A percentile compares a stretch with the other conserved stretches of the same genome.
phyloP scores from a whole-genome alignment of 2,888 invertebrate genomes.

The Drosophila pseudotakahashii region DNA sequence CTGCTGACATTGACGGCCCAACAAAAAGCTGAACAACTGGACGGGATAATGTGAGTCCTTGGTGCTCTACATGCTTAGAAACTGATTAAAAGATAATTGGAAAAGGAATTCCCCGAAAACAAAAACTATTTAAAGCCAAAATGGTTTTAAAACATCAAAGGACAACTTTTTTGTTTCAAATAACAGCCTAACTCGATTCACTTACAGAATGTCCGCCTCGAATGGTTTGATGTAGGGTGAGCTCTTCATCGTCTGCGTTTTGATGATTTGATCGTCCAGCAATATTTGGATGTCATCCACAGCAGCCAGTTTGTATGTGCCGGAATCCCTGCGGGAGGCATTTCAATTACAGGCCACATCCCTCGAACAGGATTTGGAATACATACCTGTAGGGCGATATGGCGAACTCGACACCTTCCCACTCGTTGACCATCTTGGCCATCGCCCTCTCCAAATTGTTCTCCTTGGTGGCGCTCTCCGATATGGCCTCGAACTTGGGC shows the following conservation, averaged over 20 bases:
- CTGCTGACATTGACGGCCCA: constrained; percentile 43
- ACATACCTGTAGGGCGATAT: constrained; percentile 88
- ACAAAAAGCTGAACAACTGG: constrained; percentile 18
- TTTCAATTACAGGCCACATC: constrained; percentile 43
- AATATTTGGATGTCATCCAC: constrained; percentile 97
- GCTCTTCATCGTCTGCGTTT: constrained; percentile 98
- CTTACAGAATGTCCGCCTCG: constrained; percentile 91
- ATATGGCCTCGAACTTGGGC: constrained; percentile 94
- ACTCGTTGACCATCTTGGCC: constrained; percentile 95
- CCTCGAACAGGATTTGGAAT: neutral
- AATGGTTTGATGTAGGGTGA: constrained; percentile 98
- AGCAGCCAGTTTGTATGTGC: constrained; percentile 94
- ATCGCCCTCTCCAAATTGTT: constrained; percentile 95
- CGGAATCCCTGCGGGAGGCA: constrained; percentile 88
- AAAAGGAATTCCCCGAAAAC: neutral
- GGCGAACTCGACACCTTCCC: constrained; percentile 92
- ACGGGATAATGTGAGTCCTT: neutral
- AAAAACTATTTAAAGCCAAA: neutral
- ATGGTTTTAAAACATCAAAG: neutral
- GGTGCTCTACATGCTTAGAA: neutral
- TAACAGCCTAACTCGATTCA: constrained; percentile 5
- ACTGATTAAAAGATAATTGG: constrained; percentile 4
- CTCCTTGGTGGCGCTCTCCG: constrained; percentile 98
- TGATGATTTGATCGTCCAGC: constrained; percentile 97
- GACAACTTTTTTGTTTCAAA: no score